These are phyloP conservation scores for Crypturellus tataupa DNA, from an alignment of 2,797 vertebrate genomes.

Conservation along the genomic window DNA sequence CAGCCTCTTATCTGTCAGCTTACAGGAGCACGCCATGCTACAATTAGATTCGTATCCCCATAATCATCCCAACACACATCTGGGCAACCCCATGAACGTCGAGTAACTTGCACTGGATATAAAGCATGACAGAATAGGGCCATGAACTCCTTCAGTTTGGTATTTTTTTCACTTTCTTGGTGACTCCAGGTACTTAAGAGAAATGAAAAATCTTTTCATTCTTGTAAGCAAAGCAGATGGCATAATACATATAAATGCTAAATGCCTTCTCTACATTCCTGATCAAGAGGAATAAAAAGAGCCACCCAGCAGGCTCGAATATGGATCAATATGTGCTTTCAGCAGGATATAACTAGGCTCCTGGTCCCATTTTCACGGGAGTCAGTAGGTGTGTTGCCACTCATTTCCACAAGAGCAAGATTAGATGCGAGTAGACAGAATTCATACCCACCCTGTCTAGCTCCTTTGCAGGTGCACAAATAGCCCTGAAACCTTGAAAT, in stretches of 20 bases:
- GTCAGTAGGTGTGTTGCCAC: neutral
- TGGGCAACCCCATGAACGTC: constrained; percentile 5
- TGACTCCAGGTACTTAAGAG: neutral
- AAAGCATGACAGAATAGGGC: constrained; percentile 45
- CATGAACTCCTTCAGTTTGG: neutral
- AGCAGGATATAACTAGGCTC: neutral
- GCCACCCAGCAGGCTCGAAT: neutral
- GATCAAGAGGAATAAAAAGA: constrained; percentile 17
- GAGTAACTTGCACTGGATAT: neutral
- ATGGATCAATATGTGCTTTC: neutral
- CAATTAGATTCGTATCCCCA: constrained; percentile 23
- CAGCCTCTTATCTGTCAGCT: constrained; percentile 44
- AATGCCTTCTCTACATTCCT: neutral
- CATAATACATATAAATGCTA: neutral
- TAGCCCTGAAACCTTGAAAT: neutral
- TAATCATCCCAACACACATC: constrained; percentile 47
- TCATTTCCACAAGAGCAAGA: neutral
- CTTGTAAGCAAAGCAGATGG: neutral
- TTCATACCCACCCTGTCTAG: neutral
- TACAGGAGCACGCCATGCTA: constrained; percentile 2
- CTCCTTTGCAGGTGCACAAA: neutral
- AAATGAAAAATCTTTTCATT: constrained; percentile 46
- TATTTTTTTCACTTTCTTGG: neutral
- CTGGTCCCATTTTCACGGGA: neutral
- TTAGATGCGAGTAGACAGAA: neutral